Evolutionary conservation across 2,888 invertebrate genomes (phyloP), one percentile per base, ranked within the genome.

Genomic region (Axea sp.): DNA sequence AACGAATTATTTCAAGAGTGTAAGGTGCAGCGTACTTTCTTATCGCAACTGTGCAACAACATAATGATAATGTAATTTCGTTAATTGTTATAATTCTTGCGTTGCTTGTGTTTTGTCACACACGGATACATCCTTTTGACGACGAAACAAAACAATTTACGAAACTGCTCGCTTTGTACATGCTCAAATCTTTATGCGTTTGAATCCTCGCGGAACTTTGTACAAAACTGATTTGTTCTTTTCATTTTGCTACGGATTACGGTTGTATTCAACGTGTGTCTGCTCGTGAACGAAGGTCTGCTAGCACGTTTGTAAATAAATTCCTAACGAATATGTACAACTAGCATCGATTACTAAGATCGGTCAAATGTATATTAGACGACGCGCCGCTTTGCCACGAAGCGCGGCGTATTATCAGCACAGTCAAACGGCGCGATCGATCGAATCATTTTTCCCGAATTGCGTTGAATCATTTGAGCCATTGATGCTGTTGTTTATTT

Each of bases 291-390:
- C 65, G 72, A 65, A 68, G 65, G 64, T 65, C 80, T 80, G 77
- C 84, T 84, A 83, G 83, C 84, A 85, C 82, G 86, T 81, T 82
- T 86, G 84, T 86, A 86, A 85, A 86, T 86, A 86, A 84, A 85
- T 85, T 84, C 84, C 85, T 84, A 84, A 84, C 78, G 83, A 85
- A 82, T 84, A 84, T 85, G 84, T 84, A 84, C 84, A 84, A 84
- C 77, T 73, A 77, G 69, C 43, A 45, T 31, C 73, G 75, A 47
- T 53, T 51, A 15, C 24, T 19, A 37, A 11, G 28, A 68, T 51
- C 67, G 53, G 53, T 57, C 57, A 17, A 41, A 57, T 73, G 73
- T 73, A 73, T 57, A 73, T 67, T 72, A 65, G 65, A 59, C 47
- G 11, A 59, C 30, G 45, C 43, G 24, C 47, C 45, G 53, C 51